Evolutionary conservation across 2,888 invertebrate genomes (phyloP).

Genomic region (Cantharis rustica): DNA sequence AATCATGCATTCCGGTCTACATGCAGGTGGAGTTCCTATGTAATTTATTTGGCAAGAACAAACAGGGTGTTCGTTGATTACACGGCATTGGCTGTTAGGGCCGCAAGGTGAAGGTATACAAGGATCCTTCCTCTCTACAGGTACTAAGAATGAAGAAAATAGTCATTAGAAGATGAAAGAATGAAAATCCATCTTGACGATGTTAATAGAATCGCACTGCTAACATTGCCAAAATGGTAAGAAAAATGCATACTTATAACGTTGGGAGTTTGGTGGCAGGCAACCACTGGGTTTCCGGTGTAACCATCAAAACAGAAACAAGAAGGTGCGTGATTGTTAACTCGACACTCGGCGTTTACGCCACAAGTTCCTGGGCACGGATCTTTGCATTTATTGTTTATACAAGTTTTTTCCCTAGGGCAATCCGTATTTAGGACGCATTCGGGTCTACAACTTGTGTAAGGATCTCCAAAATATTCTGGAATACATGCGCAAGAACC

Average conservation of each 20-base stretch:
- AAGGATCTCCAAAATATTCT: conserved; percentile 87
- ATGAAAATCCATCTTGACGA: background rate
- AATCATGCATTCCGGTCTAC: conserved; percentile 77
- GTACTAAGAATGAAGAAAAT: conserved; percentile 43
- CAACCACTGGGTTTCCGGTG: conserved; percentile 73
- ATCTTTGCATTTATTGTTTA: conserved; percentile 83
- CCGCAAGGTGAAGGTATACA: conserved; percentile 79
- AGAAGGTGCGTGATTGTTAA: conserved; percentile 80
- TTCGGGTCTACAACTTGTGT: conserved; percentile 83
- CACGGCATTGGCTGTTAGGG: conserved; percentile 76
- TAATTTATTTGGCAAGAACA: conserved; percentile 79
- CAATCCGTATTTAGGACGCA: conserved; percentile 86
- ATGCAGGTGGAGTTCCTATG: conserved; percentile 76
- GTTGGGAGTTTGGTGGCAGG: conserved; percentile 52
- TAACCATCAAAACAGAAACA: conserved; percentile 80
- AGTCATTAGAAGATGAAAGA: conserved; percentile 38
- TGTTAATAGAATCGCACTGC: background rate
- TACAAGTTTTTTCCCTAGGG: conserved; percentile 74
- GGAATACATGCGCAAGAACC: conserved; percentile 82
- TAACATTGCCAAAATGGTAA: background rate
- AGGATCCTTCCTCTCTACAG: conserved; percentile 62
- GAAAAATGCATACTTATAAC: background rate
- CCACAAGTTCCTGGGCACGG: conserved; percentile 86
- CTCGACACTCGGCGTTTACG: conserved; percentile 76
- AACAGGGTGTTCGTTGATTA: conserved; percentile 73